These are phyloP conservation scores for Drosophila peninsularis DNA, from an alignment of 2,888 invertebrate genomes.

Conservation along the genomic window DNA sequence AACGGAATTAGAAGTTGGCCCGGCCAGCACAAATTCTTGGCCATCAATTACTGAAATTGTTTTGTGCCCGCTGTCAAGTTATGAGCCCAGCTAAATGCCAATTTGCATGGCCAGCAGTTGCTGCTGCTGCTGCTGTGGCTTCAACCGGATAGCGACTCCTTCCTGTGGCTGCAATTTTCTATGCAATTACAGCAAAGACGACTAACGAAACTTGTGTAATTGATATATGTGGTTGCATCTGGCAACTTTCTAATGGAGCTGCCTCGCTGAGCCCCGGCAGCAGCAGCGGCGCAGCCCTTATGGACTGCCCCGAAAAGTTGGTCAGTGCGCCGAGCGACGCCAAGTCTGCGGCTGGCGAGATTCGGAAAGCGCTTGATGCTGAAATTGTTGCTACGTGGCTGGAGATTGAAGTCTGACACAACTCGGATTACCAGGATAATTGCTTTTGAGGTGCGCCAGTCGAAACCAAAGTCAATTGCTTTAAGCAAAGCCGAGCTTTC, in stretches of 20 bases:
- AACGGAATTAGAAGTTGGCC: constrained; percentile 40
- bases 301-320: constrained; percentile 35
- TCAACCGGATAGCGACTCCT: constrained; percentile 16
- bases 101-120: constrained; percentile 39
- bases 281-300: constrained; percentile 6
- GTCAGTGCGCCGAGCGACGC: constrained; percentile 29
- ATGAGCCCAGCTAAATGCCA: constrained; percentile 62
- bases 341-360: constrained; percentile 55
- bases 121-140: constrained; percentile 17
- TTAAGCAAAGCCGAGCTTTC: not conserved
- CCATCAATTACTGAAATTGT: constrained; percentile 51
- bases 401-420: constrained; percentile 43
- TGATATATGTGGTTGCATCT: constrained; percentile 68
- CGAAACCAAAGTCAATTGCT: constrained; percentile 22
- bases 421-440: constrained; percentile 50
- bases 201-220: constrained; percentile 68
- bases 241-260: constrained; percentile 67
- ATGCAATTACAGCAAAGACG: constrained; percentile 58
- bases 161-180: constrained; percentile 57
- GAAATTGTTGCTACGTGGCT: constrained; percentile 24
- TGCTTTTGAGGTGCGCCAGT: constrained; percentile 41
- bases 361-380: constrained; percentile 11
- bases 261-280: constrained; percentile 14
- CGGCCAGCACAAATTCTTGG: constrained; percentile 14
- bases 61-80: constrained; percentile 49